Conservation (phyloP, 2,113 vertebrate genomes). For the Hyperopisus bebe region DNA sequence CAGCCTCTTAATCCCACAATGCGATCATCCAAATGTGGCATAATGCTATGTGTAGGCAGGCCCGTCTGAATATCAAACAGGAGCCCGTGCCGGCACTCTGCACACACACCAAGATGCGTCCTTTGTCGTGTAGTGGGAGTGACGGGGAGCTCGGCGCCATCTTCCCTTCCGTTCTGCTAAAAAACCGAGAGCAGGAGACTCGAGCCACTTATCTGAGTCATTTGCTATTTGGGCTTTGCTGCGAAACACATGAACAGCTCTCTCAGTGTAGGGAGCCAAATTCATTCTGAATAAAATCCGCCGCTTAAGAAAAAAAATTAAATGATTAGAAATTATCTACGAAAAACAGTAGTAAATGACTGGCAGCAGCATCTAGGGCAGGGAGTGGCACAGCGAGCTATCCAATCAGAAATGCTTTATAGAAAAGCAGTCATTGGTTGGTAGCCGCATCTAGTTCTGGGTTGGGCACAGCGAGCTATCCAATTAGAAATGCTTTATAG, state of each 20-base stretch:
- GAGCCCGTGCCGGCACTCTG: conserved; percentile 45
- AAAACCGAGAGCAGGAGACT: conserved; percentile 17
- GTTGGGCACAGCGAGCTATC: neutral
- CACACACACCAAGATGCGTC: conserved; percentile 43
- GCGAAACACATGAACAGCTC: conserved; percentile 27
- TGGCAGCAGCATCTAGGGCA: neutral
- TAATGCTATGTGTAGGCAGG: conserved; percentile 67
- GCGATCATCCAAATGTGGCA: conserved; percentile 71
- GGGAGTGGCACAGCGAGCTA: neutral
- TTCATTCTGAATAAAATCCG: conserved; percentile 28
- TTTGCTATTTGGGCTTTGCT: conserved; percentile 29
- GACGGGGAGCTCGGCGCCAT: conserved; percentile 21
- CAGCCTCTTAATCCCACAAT: conserved; percentile 72
- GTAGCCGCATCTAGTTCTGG: neutral
- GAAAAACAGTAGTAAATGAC: neutral
- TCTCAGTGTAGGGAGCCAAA: conserved; percentile 28
- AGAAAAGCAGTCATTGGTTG: neutral
- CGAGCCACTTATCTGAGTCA: conserved; percentile 22
- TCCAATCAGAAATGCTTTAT: neutral
- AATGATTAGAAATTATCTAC: neutral
- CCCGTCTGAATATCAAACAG: conserved; percentile 67
- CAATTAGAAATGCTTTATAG: neutral
- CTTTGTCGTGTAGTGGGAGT: conserved; percentile 42
- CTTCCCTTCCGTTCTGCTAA: conserved; percentile 11
- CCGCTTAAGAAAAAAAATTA: neutral